Conservation (phyloP, 2,888 invertebrate species). For the Ceriagrion tenellum region DNA sequence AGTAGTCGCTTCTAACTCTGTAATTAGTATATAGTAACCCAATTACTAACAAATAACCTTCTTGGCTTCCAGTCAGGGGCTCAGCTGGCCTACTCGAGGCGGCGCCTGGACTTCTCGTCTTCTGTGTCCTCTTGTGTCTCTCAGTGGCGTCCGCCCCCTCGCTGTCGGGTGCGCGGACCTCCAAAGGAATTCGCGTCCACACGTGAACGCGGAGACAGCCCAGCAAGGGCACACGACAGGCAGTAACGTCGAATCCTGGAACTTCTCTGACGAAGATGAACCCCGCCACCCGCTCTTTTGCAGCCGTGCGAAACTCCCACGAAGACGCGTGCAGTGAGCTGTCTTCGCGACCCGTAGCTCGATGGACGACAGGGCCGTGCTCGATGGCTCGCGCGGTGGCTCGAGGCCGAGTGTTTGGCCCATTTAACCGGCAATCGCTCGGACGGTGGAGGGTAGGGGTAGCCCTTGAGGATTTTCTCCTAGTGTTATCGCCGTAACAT, state of each 20-base stretch:
- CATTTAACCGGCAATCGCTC: background rate
- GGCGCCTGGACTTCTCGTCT: constrained; percentile 19
- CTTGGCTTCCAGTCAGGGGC: background rate
- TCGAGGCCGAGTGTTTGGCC: background rate
- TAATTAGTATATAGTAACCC: background rate
- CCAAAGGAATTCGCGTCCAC: background rate
- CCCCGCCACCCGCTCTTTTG: background rate
- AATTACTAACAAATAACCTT: background rate
- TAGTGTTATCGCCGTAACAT: background rate
- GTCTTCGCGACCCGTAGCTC: background rate
- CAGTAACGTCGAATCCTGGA: background rate
- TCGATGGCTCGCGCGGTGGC: background rate
- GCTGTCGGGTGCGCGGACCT: background rate
- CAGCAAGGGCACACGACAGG: background rate
- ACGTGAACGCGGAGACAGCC: background rate
- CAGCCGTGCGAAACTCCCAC: background rate
- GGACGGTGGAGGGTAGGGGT: background rate
- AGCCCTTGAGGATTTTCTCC: background rate
- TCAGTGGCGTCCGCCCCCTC: background rate
- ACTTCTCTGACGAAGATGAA: background rate
- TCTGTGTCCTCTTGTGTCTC: constrained; percentile 35
- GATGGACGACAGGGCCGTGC: background rate
- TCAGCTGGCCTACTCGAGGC: background rate
- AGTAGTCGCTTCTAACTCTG: too few species aligned
- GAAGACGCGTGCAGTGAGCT: background rate